Evolutionary conservation across 37 sponge, comb jelly and placozoan genomes (phyloP), one percentile per base, ranked within the genome.

Genomic region (Amphimedon queenslandica): DNA sequence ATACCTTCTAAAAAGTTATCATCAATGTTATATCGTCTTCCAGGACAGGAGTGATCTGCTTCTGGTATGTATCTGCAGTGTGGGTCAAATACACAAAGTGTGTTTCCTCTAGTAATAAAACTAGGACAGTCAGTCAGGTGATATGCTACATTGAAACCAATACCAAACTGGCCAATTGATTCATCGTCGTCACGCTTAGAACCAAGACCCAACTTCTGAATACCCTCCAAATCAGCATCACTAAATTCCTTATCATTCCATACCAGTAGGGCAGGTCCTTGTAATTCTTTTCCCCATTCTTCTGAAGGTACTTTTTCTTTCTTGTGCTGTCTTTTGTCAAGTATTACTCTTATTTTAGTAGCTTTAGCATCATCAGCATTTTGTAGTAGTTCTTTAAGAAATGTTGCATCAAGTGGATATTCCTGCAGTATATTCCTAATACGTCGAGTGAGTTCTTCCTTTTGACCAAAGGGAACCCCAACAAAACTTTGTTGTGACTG

Each of bases 341-440:
- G 42, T 63, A 93, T 79, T 47, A 93, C 39, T n/a, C 72, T 78
- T 73, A 93, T 82, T 57, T 85, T 79, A 16, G 73, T 80, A 32
- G 94, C 94, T 34, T 64, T 61, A 37, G 94, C 91, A 86, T 93
- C 94, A 75, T 93, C 94, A 30, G 94, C 94, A 85, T 93, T 93
- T 67, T 93, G 94, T 33, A 93, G 36, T 25, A 94, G 82, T 40
- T 94, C 95, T 67, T 94, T 94, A 40, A 94, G 77, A 20, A 94
- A 57, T 23, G 81, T 83, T 18, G 76, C 61, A 37, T 84, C 88
- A 39, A 64, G 57, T 0, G 87, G 84, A 40, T 89, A 94, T 28
- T 75, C 95, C 36, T 61, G 57, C 27, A 90, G n/a, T 16, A 94
- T 90, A 60, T 83, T 83, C 31, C 78, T 64, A 37, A 94, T 76